Conservation (phyloP, 1,140 invertebrate genomes). For the Apis florea region DNA sequence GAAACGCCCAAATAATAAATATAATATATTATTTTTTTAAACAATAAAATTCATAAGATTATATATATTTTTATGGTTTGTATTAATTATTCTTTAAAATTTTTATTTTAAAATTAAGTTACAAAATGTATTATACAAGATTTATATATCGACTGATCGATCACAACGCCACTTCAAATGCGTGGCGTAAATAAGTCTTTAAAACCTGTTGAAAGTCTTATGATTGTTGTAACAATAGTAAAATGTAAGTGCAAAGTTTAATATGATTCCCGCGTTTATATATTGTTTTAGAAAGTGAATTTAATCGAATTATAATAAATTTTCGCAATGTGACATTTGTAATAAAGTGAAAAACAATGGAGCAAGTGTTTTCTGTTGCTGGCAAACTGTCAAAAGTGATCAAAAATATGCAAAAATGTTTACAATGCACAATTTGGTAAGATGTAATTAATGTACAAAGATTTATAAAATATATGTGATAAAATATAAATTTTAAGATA, state of each 20-base stretch:
- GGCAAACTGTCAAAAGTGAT: slow-evolving; percentile 31
- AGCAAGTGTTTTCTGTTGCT: slow-evolving; percentile 7
- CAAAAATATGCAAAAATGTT: slow-evolving; percentile 36
- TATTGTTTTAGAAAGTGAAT: background rate
- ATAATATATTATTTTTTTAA: background rate
- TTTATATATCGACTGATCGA: background rate
- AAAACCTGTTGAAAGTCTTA: background rate
- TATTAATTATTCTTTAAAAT: background rate
- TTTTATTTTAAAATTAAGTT: background rate
- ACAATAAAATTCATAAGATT: background rate
- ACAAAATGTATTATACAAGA: too few relatives aligned
- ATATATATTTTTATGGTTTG: background rate
- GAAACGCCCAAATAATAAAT: background rate
- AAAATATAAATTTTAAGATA: background rate
- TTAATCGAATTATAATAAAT: background rate
- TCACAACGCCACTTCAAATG: background rate
- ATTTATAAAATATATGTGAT: background rate
- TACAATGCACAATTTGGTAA: slow-evolving; percentile 65
- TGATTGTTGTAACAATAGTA: background rate
- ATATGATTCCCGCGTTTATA: background rate
- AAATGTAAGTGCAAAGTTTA: background rate
- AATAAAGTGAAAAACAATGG: slow-evolving; percentile 12
- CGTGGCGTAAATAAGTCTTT: background rate
- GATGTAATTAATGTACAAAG: background rate
- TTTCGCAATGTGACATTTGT: background rate